Base-by-base conservation (phyloP, 2,113 vertebrate genomes). In the Laterallus jamaicensis region DNA sequence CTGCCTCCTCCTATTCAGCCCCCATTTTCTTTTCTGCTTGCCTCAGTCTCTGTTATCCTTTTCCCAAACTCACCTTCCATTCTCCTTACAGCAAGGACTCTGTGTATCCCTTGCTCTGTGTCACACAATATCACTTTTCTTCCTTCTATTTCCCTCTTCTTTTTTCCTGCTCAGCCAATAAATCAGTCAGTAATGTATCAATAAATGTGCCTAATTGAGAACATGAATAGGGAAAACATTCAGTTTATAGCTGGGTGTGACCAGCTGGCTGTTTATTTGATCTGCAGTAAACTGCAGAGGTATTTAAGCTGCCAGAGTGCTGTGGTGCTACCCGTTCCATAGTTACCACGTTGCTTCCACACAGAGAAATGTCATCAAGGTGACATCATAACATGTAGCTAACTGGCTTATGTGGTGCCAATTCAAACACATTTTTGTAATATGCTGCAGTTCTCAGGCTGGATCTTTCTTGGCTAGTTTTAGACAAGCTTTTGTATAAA, bases 251-350 rank as follows among this genome's bases (percentile, higher is more conserved):
- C 50, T 83, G 52, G 49, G 49, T 82, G 69, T 54, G 89, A 91
- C 39, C 80, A 92, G 56, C 84, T 90, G 87, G 63, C 40, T 63
- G 66, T 82, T 94, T 94, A 90, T 91, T 82, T 95, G 95, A 94
- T 78, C 92, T 82, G 56, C 69, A 93, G 80, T 93, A 86, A 92
- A 89, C 42, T 66, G 49, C 35, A 82, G 39, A 85, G 84, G 66
- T 90, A 90, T 96, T 89, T 79, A 66, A 78, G 73, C 52, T 95
- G n/a, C 73, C 25, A 5, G 59, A 83, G 59, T 37, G 71, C 40
- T 62, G 4, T 3, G 26, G 60, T 64, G 76, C 82, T 86, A 40
- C 29, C 83, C 73, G 4, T 78, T 95, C 92, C 87, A 77, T 18
- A 1, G 11, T 85, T 95, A 91, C 86, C 63, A 0, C 75, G 35